Percentiles rank a stretch among this genome's conserved stretches.
These are phyloP conservation scores for Hippoglossus stenolepis DNA, from an alignment of 2,113 vertebrate species.

Conservation along the genomic window DNA sequence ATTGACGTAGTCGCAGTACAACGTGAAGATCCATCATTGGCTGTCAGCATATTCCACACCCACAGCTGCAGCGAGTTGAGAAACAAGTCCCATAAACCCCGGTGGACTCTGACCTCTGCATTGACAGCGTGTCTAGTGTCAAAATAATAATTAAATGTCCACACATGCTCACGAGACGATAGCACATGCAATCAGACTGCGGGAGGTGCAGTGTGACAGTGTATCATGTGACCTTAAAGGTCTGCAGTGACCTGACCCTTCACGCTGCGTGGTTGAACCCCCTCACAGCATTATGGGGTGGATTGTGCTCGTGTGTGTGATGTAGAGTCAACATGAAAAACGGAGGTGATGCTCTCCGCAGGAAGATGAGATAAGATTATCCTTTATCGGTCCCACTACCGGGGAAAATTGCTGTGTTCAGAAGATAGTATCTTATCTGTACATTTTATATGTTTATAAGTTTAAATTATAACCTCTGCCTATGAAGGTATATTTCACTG, in stretches of 20 bases:
- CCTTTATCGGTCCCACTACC: too few relatives aligned
- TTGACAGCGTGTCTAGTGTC: constrained; percentile 52
- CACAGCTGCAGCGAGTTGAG: constrained; percentile 24
- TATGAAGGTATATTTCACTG: too few relatives aligned
- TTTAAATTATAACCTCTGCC: too few relatives aligned
- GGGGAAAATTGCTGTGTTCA: too few relatives aligned
- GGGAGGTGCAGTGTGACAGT: constrained; percentile 29
- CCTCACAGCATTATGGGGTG: constrained; percentile 10
- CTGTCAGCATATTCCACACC: not conserved
- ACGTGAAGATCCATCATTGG: not conserved
- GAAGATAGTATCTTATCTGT: too few relatives aligned
- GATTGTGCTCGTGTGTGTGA: constrained; percentile 12
- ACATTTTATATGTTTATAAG: too few relatives aligned
- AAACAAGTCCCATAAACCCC: constrained; percentile 60
- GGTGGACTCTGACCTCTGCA: constrained; percentile 52
- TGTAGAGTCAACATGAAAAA: not conserved
- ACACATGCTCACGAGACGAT: not conserved
- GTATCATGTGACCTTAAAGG: constrained; percentile 50
- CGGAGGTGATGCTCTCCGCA: not conserved
- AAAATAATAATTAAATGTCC: constrained; percentile 49
- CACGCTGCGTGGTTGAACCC: constrained; percentile 16
- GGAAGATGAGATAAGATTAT: not conserved
- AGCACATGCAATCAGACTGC: not conserved
- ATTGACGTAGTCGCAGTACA: too few relatives aligned
- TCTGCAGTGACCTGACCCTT: constrained; percentile 33